phyloP scores from a whole-genome alignment of 2,888 invertebrate genomes.

The Napeogenes sylphis region DNA sequence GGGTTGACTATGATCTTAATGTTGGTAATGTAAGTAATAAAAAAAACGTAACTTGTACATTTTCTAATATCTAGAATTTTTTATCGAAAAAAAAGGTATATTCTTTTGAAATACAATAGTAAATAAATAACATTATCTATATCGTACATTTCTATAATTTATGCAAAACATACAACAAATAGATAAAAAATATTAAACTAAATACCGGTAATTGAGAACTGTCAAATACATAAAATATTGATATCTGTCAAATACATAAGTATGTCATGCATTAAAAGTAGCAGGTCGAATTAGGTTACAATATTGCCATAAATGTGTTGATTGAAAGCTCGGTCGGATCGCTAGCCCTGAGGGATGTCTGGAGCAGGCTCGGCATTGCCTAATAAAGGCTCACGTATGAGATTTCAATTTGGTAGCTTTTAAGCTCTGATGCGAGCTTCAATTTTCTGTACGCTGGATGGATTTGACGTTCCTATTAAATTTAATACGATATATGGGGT shows the following conservation, averaged over 20 bases:
- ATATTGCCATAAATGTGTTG: slow-evolving; percentile 5
- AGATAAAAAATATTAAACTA: too few relatives aligned
- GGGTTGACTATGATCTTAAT: slow-evolving; percentile 38
- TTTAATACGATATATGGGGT: slow-evolving; percentile 17
- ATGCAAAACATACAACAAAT: too few relatives aligned
- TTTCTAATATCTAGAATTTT: too few relatives aligned
- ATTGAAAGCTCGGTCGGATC: slow-evolving; percentile 17
- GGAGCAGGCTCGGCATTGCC: slow-evolving; percentile 44
- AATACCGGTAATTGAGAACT: too few relatives aligned
- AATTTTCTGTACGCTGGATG: slow-evolving; percentile 29
- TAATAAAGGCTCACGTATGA: slow-evolving; percentile 58
- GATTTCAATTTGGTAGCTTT: slow-evolving; percentile 56
- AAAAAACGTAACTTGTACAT: too few relatives aligned
- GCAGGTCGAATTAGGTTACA: background rate
- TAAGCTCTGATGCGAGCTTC: slow-evolving; percentile 31
- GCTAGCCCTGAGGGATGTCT: slow-evolving; percentile 25
- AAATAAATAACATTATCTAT: too few relatives aligned
- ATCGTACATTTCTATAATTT: too few relatives aligned
- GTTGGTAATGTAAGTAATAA: too few relatives aligned
- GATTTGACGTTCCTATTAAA: slow-evolving; percentile 19
- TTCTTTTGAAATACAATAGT: too few relatives aligned
- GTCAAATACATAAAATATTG: too few relatives aligned
- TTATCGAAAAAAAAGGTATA: too few relatives aligned
- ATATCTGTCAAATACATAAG: background rate
- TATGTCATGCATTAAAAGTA: background rate